These are phyloP conservation scores for Dicrostonyx torquatus DNA, from an alignment of 2,797 vertebrate species.

Conservation along the genomic window DNA sequence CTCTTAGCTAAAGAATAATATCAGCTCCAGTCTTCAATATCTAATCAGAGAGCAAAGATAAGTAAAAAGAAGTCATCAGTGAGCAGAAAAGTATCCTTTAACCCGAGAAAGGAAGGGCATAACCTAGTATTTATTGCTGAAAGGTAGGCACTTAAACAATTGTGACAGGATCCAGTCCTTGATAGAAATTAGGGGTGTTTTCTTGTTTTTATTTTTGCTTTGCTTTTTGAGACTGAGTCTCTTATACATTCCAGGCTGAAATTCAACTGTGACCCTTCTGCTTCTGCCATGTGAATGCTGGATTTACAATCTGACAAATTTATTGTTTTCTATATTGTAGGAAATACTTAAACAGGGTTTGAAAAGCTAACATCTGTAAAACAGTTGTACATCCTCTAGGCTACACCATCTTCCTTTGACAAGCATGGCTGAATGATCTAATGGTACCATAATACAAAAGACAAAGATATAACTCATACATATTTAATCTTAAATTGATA, in stretches of 20 bases:
- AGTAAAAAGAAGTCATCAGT: slow-evolving; percentile 40
- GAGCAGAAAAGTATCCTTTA: slow-evolving; percentile 43
- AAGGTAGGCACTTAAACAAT: slow-evolving; percentile 50
- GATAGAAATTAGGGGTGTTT: slow-evolving; percentile 21
- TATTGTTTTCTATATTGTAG: slow-evolving; percentile 25
- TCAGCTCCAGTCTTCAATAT: background rate
- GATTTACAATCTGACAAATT: background rate
- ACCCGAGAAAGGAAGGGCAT: background rate
- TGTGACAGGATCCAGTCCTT: background rate
- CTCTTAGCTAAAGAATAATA: slow-evolving; percentile 47
- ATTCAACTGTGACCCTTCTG: background rate
- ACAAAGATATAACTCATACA: background rate
- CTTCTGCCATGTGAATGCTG: background rate
- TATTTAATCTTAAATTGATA: slow-evolving; percentile 28
- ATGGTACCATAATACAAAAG: background rate
- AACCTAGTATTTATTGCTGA: slow-evolving; percentile 3
- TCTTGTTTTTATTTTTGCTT: background rate
- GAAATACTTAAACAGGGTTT: slow-evolving; percentile 36
- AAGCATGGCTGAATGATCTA: slow-evolving; percentile 46
- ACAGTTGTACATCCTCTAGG: background rate
- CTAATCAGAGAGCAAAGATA: slow-evolving; percentile 1
- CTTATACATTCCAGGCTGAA: background rate
- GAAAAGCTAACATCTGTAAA: slow-evolving; percentile 26
- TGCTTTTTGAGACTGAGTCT: background rate
- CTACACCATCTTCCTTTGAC: slow-evolving; percentile 9